These are phyloP conservation scores for Oscheius sp. DNA, from an alignment of 2,888 invertebrate genomes.

Conservation along the genomic window DNA sequence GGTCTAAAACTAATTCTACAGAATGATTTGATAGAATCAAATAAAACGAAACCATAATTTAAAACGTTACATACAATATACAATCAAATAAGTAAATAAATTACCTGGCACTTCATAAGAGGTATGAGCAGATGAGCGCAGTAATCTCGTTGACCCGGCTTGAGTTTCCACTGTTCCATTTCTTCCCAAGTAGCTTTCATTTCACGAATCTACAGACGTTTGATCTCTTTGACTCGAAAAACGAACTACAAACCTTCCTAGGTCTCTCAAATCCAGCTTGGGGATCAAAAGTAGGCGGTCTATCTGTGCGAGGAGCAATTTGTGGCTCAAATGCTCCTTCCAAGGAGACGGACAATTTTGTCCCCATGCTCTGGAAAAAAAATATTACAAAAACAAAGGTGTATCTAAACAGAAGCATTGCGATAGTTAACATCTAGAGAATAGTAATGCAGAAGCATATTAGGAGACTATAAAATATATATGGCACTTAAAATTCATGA, in stretches of 20 bases:
- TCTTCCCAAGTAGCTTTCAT: conserved; percentile 65
- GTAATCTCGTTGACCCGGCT: conserved; percentile 69
- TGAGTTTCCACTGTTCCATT: conserved; percentile 66
- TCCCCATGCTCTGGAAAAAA: conserved; percentile 59
- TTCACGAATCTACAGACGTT: conserved; percentile 46
- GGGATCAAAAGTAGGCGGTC: conserved; percentile 72
- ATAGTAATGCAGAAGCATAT: too few species aligned
- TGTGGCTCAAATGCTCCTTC: conserved; percentile 66
- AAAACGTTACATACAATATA: background rate
- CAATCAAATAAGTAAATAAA: conserved; percentile 3
- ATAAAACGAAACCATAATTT: too few species aligned
- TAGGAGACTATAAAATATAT: too few species aligned
- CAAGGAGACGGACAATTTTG: conserved; percentile 65
- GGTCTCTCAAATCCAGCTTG: conserved; percentile 67
- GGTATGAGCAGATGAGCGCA: conserved; percentile 69
- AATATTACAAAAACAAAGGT: background rate
- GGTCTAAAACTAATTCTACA: conserved; percentile 45
- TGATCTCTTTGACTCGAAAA: background rate
- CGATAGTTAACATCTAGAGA: too few species aligned
- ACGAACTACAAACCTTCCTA: conserved; percentile 55
- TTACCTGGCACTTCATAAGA: conserved; percentile 66
- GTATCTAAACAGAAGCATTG: background rate
- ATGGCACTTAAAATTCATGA: too few species aligned
- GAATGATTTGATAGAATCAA: background rate
- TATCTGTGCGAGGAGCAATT: conserved; percentile 65